Evolutionary conservation across 2,888 invertebrate species (phyloP), one percentile per base, ranked within the genome.

Genomic region (Itoplectis maculator): DNA sequence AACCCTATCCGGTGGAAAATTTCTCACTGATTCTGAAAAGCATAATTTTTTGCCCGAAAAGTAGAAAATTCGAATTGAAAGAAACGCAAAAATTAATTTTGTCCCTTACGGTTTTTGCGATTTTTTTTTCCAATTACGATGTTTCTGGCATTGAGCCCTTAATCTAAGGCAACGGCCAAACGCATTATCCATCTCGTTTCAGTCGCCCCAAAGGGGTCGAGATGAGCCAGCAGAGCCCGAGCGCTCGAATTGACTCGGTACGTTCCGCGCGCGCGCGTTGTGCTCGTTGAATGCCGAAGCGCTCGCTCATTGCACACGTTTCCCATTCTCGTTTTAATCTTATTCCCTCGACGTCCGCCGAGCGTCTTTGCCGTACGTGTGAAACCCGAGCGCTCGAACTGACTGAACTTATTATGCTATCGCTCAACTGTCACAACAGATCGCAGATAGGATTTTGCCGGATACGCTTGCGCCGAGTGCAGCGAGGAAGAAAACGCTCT

Each of bases 391-490:
- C 70, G 54, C 72, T 47, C 75, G 79, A 81, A 74, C 81, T 70
- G 78, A 79, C 84, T 78, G 82, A 63, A 80, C 80, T 84, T 86
- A 86, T 86, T 85, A 83, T 88, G 83, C 86, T 86, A 89, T 89
- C 88, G 86, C 85, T 88, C 88, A 88, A 85, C 87, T 88, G 90
- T 88, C 90, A 89, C 85, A 90, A 81, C 81, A 89, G 88, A 90
- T 89, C 84, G 80, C 69, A 87, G 90, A 89, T 88, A 89, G 85
- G 87, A 88, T 88, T 87, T 83, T 68, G 77, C 70, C 72, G 74
- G 73, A 73, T 85, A 86, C 37, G 59, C 18, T 35, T 56, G 42
- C 23, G 56, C 86, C 29, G 29, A 2, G 29, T 66, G 84, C 61
- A 79, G 75, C 79, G 54, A 72, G 84, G 70, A 56, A 61, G 47